A percentile compares a stretch with the other conserved stretches of the same genome.
Conservation (phyloP, 2,888 invertebrate genomes). For the Cosmia pyralina region DNA sequence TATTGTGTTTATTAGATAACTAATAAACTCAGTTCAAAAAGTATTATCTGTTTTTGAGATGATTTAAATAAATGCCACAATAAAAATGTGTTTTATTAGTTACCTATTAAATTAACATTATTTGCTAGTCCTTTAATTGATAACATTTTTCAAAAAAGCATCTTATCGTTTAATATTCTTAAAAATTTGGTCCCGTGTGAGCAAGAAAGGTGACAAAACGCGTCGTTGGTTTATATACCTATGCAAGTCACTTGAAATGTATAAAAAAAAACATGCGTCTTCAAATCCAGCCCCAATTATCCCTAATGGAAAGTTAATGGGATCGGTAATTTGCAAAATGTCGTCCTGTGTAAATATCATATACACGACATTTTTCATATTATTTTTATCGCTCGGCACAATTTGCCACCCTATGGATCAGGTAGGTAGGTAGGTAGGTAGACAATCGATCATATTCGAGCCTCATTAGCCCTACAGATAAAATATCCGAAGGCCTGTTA, state of each 20-base stretch:
- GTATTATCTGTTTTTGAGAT: no score
- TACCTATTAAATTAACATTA: no score
- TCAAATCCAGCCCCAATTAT: constrained; percentile 75
- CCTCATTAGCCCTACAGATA: constrained; percentile 59
- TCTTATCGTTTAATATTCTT: no score
- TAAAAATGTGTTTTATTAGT: no score
- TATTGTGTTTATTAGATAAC: no score
- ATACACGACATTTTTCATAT: constrained; percentile 78
- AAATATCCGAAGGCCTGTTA: constrained; percentile 48
- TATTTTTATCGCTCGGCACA: constrained; percentile 72
- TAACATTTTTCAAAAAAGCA: no score
- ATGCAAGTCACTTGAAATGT: background rate
- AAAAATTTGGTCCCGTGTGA: no score
- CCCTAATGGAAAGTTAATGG: constrained; percentile 89
- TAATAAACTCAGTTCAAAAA: no score
- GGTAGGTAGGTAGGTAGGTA: constrained; percentile 41
- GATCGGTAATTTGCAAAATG: constrained; percentile 87
- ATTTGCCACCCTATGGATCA: constrained; percentile 63
- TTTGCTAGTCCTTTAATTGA: no score
- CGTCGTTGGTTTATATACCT: background rate
- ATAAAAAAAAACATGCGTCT: constrained; percentile 40
- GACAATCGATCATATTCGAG: constrained; percentile 63
- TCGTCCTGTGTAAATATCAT: constrained; percentile 85
- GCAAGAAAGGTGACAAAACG: no score
- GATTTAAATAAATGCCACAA: no score